Base-by-base conservation (phyloP, 2,113 vertebrate genomes). In the Ahaetulla prasina region DNA sequence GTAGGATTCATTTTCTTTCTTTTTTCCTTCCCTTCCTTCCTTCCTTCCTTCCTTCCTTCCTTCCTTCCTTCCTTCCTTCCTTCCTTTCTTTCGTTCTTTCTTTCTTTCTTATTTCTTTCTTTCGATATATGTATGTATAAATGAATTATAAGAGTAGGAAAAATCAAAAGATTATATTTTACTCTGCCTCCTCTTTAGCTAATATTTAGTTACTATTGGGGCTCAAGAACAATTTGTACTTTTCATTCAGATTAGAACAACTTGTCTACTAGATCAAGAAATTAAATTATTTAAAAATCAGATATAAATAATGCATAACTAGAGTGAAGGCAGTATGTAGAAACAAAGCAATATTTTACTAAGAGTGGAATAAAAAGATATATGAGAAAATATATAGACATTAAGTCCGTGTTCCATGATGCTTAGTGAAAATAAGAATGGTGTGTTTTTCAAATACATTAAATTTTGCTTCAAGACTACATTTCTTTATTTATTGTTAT, bases 1-100 rank as follows among this genome's bases (percentile, higher is more conserved):
- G 93, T 91, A 84, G 92, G 87, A 92, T 94, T 93, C 86, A 23
- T 92, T 90, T 92, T 52, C 52, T 53, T 14, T 52, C 50, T 52
- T 14, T 52, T 3, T 14, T 52, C 11, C 49, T 8, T 50, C 11
- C 49, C 3, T 50, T 50, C 49, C 7, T 9, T 50, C 49, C 7
- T 9, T 50, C 49, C 49, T 9, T 50, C 49, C 50, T 12, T 11
- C 50, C 50, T 52, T 11, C 50, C 50, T 52, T 11, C 50, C 50
- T 52, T 11, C 10, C 50, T 52, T 11, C 50, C 50, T 52, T 11
- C 50, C 52, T 52, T 0, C 22, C 22, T 8, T 54, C 20, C 6
- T 20, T 54, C 53, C 2, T 20, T 54, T 18, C 10, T 20, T 54
- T 20, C 20, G 1, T 54, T 22, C 54, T 55, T 16, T 18, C 14